Percentiles rank a stretch among this genome's conserved stretches.
Evolutionary conservation across 2,888 invertebrate genomes (phyloP).

Genomic region (Zhengitettix transpicula): DNA sequence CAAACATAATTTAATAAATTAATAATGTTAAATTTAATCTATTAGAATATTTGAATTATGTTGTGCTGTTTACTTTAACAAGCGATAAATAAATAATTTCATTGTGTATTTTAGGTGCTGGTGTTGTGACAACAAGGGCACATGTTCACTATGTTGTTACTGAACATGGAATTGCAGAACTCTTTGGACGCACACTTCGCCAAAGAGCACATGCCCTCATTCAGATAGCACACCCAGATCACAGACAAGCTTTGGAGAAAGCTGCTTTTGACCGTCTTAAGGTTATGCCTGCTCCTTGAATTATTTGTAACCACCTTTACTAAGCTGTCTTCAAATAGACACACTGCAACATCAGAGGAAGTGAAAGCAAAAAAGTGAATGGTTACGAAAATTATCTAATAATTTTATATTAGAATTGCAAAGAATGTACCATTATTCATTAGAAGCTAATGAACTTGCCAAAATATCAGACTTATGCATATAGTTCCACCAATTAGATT

Average conservation of each 20-base stretch:
- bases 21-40: not conserved
- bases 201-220: conserved; percentile 84
- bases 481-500: too few species aligned
- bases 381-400: too few species aligned
- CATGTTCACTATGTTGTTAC: conserved; percentile 91
- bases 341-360: too few species aligned
- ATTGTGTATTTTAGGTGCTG: conserved; percentile 48
- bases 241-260: conserved; percentile 67
- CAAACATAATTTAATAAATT: too few species aligned
- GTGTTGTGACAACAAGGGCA: conserved; percentile 83
- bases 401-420: too few species aligned
- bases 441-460: too few species aligned
- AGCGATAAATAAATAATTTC: not conserved
- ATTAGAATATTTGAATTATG: not conserved
- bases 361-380: too few species aligned
- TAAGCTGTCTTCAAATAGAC: too few species aligned
- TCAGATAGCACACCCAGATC: conserved; percentile 76
- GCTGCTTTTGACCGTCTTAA: conserved; percentile 73
- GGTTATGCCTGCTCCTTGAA: conserved; percentile 49
- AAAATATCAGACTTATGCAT: too few species aligned
- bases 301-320: too few species aligned
- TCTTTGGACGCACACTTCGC: conserved; percentile 78
- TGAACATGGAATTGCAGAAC: conserved; percentile 73
- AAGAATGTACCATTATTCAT: too few species aligned
- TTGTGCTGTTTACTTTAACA: not conserved